Percentiles rank a stretch among this genome's conserved stretches.
Evolutionary conservation across 2,113 vertebrate species (phyloP).

Genomic region (Laticauda colubrina): DNA sequence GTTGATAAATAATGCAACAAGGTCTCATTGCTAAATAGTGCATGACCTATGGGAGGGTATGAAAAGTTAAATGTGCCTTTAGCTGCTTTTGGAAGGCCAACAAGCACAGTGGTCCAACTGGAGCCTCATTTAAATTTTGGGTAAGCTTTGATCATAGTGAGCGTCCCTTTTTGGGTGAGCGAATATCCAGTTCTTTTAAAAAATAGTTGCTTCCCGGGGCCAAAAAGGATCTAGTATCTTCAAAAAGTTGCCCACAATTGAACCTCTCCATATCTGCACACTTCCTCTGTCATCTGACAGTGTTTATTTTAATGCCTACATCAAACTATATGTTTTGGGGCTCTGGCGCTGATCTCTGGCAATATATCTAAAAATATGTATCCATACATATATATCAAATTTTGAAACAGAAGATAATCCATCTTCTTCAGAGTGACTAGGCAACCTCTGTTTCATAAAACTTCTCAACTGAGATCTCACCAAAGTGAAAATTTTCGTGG

Average conservation of each 20-base stretch:
- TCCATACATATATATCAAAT: neutral
- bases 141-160: neutral
- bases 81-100: neutral
- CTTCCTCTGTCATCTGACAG: neutral
- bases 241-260: neutral
- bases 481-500: neutral
- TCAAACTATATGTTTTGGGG: neutral
- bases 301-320: neutral
- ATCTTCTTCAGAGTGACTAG: neutral
- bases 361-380: neutral
- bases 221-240: neutral
- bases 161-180: neutral
- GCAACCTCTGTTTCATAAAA: neutral
- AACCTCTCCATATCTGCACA: neutral
- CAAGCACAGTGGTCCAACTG: neutral
- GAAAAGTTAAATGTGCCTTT: neutral
- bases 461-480: neutral
- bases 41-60: neutral
- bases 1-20: neutral
- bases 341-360: neutral
- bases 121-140: neutral
- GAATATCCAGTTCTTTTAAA: neutral
- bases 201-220: neutral
- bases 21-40: neutral
- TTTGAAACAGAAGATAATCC: neutral